Evolutionary conservation across 2,113 vertebrate genomes (phyloP).

Genomic region (Grallaria varia): DNA sequence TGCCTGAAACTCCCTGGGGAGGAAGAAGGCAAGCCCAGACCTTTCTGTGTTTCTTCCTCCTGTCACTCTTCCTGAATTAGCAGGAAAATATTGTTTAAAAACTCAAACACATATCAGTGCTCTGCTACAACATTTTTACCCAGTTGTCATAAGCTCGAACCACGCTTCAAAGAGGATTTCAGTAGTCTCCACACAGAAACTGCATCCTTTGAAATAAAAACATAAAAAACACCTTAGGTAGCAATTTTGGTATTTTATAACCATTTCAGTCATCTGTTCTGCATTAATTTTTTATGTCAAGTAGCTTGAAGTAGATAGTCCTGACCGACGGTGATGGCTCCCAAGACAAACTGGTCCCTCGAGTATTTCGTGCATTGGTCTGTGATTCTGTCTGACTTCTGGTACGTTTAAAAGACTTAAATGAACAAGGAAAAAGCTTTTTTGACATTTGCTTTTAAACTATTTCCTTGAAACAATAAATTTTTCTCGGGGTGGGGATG

Average conservation of each 20-base stretch:
- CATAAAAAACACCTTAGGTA: neutral
- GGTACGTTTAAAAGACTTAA: neutral
- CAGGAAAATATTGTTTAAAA: neutral
- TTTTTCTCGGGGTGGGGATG: neutral
- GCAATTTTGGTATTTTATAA: neutral
- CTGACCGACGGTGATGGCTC: neutral
- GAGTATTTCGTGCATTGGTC: neutral
- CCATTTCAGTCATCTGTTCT: slow-evolving; percentile 16
- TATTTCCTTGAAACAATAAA: slow-evolving; percentile 15
- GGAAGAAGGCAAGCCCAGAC: neutral
- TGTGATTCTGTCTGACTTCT: slow-evolving; percentile 9
- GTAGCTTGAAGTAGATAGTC: neutral
- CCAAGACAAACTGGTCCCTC: slow-evolving; percentile 16
- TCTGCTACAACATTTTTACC: neutral
- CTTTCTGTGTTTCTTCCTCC: neutral
- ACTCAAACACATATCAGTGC: neutral
- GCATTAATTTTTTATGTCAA: neutral
- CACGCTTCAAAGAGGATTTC: neutral
- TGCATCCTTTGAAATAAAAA: slow-evolving; percentile 3
- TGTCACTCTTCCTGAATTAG: neutral
- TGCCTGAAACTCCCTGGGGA: neutral
- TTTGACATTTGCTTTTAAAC: neutral
- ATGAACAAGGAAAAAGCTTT: neutral
- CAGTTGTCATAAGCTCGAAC: neutral
- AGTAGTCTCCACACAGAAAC: neutral